Base-by-base conservation (phyloP, 2,113 vertebrate species). In the Oreocharis arfaki region DNA sequence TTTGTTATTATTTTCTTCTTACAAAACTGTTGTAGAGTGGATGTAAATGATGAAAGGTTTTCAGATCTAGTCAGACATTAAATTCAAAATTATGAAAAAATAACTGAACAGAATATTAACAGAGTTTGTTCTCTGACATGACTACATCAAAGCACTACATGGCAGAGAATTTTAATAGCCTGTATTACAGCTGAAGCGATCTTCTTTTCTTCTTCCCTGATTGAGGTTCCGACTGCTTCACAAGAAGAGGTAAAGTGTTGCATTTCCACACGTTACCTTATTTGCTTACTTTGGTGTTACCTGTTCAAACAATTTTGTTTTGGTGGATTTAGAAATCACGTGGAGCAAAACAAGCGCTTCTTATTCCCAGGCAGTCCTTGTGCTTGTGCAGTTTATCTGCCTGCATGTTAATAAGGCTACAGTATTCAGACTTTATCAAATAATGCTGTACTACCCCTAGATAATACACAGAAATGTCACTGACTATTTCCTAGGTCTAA, bases 31-130 rank as follows among this genome's bases (percentile, higher is more conserved):
- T 89, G 19, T 32, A 80, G 42, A 84, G 95, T 87, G 92, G 75
- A 74, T 77, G 26, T 83, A 83, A 47, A 79, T 79, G 74, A 93
- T 88, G 69, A 95, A 93, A 95, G 28, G 20, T 65, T 94, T 93
- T 88, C 77, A 84, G 15, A 50, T 89, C 22, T 88, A 95, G 37
- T 74, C n/a, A 96, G 92, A 97, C 96, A 90, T 89, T 91, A 28
- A 95, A 64, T 97, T 96, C 95, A 59, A 96, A 97, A 92, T 35
- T 88, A 94, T 91, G n/a, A 93, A 95, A 96, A 67, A 89, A 64
- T 55, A 87, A 81, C 55, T 67, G 86, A 96, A 91, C 30, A 95
- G 71, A 94, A 84, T 89, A 70, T 65, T 91, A 85, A 90, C 44
- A 97, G 65, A 78, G 33, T 91, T 94, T 96, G 37, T 59, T 95